These are phyloP conservation scores for Paramormyrops kingsleyae DNA, from an alignment of 2,113 vertebrate genomes.

Conservation along the genomic window DNA sequence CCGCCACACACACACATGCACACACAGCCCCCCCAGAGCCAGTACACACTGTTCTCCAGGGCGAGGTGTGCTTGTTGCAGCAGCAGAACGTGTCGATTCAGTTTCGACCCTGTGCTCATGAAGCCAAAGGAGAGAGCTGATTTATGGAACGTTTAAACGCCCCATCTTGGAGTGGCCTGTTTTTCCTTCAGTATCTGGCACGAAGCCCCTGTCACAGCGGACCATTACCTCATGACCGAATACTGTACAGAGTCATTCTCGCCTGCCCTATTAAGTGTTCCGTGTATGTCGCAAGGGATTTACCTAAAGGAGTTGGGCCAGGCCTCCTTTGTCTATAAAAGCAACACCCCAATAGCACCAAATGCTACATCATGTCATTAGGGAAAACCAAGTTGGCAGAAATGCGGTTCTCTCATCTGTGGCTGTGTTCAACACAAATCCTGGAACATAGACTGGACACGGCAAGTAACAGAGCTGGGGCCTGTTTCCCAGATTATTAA, in stretches of 20 bases:
- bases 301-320: not conserved
- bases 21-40: not conserved
- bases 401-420: not conserved
- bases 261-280: not conserved
- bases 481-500: not conserved
- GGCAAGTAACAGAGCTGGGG: not conserved
- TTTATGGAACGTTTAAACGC: slow-evolving; percentile 1
- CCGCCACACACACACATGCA: not conserved
- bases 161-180: not conserved
- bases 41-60: not conserved
- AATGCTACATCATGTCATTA: not conserved
- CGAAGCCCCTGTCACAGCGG: not conserved
- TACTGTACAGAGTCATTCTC: not conserved
- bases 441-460: not conserved
- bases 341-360: not conserved
- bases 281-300: not conserved
- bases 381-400: not conserved
- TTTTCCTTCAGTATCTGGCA: slow-evolving; percentile 12
- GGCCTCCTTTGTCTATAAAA: not conserved
- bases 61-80: not conserved
- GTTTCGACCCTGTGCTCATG: not conserved
- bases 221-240: slow-evolving; percentile 17
- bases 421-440: not conserved
- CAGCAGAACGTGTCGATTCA: not conserved
- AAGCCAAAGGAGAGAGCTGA: not conserved